phyloP scores from a whole-genome alignment of 2,797 vertebrate species.

The Denticeps clupeoides region DNA sequence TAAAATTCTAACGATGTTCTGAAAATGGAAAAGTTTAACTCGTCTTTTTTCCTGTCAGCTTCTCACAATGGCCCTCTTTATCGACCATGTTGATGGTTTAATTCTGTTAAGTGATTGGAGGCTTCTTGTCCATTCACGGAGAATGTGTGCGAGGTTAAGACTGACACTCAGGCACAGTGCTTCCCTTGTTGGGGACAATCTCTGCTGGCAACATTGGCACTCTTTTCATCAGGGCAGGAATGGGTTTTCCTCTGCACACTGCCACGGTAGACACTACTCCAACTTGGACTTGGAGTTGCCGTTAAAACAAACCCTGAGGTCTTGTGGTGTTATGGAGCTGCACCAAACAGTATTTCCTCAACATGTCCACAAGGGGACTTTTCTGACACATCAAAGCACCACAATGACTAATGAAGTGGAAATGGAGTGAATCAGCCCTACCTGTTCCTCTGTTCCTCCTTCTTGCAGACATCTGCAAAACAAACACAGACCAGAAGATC shows the following conservation, averaged over 20 bases:
- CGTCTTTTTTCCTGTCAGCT: background rate
- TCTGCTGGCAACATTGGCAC: background rate
- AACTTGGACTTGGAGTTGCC: background rate
- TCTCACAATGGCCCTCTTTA: slow-evolving; percentile 3
- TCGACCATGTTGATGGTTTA: background rate
- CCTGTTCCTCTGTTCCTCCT: slow-evolving; percentile 51
- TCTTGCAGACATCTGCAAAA: slow-evolving; percentile 51
- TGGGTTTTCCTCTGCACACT: background rate
- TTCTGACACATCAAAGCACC: background rate
- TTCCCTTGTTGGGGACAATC: background rate
- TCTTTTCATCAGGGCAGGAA: background rate
- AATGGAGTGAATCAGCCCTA: slow-evolving; percentile 35
- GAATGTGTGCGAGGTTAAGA: background rate
- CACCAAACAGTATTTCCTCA: too few species aligned
- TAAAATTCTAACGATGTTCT: slow-evolving; percentile 3
- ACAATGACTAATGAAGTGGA: background rate
- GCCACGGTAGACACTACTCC: background rate
- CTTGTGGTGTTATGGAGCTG: background rate
- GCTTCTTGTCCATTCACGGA: background rate
- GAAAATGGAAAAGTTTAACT: slow-evolving; percentile 3
- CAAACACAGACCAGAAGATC: slow-evolving; percentile 21
- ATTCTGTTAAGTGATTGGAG: slow-evolving; percentile 12
- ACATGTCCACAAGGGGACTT: too few species aligned
- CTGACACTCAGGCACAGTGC: slow-evolving; percentile 3
- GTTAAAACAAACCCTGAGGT: background rate